phyloP scores from a whole-genome alignment of 2,113 vertebrate genomes.

The Aptenodytes forsteri region DNA sequence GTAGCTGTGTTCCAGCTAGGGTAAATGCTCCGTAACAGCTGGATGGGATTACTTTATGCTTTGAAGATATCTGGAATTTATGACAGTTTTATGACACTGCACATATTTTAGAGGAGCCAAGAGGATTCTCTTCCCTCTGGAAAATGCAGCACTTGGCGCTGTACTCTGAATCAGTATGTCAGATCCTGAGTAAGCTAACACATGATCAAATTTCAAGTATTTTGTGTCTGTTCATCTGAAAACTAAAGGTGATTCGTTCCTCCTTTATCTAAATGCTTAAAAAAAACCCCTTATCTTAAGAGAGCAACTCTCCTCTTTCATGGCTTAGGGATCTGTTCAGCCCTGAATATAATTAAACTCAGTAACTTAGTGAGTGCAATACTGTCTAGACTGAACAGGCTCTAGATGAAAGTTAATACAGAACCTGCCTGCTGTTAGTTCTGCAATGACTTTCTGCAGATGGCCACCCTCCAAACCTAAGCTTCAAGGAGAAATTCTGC shows the following conservation, averaged over 20 bases:
- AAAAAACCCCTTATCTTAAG: not conserved
- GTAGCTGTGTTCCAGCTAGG: slow-evolving; percentile 7
- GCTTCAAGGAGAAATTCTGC: not conserved
- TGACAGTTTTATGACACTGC: slow-evolving; percentile 46
- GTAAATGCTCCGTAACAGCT: slow-evolving; percentile 9
- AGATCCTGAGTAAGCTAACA: not conserved
- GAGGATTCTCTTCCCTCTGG: not conserved
- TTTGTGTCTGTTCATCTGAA: not conserved
- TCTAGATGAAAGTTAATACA: not conserved
- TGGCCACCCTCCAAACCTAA: not conserved
- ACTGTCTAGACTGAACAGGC: not conserved
- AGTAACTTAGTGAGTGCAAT: not conserved
- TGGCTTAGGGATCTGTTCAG: not conserved
- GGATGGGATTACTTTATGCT: slow-evolving; percentile 24
- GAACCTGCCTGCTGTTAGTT: not conserved
- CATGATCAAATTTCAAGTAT: not conserved
- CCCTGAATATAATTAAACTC: not conserved
- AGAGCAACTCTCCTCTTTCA: not conserved
- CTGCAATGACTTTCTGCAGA: slow-evolving; percentile 11
- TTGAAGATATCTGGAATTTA: slow-evolving; percentile 49
- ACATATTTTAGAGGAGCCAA: slow-evolving; percentile 25
- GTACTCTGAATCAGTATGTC: not conserved
- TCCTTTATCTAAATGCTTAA: not conserved
- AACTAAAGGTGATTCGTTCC: not conserved
- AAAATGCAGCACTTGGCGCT: slow-evolving; percentile 1